phyloP scores from a whole-genome alignment of 2,888 invertebrate species.

The Odontocerum albicorne region DNA sequence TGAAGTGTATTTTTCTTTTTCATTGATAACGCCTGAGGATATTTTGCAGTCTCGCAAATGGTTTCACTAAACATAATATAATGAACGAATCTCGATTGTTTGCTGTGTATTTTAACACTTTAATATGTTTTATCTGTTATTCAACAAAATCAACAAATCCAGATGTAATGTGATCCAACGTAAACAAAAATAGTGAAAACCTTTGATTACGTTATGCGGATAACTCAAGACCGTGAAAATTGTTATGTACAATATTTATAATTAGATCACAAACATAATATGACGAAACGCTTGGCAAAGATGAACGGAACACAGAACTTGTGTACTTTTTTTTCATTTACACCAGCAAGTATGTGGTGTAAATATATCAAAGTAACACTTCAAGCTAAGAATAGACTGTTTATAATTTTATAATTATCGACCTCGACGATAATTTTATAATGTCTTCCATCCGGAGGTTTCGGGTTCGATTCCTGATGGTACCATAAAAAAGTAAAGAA shows the following conservation, averaged over 20 bases:
- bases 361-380: too few species aligned
- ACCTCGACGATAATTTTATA: too few species aligned
- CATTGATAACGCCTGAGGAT: constrained; percentile 16
- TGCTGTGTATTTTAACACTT: not conserved
- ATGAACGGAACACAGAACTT: not conserved
- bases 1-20: not conserved
- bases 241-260: constrained; percentile 8
- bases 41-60: constrained; percentile 6
- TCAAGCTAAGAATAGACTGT: too few species aligned
- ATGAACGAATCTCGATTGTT: constrained; percentile 13
- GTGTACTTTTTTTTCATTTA: too few species aligned
- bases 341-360: too few species aligned
- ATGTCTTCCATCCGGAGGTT: too few species aligned
- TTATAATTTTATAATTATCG: too few species aligned
- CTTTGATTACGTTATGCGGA: too few species aligned
- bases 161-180: too few species aligned
- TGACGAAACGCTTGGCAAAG: constrained; percentile 13
- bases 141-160: not conserved
- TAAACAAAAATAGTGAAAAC: too few species aligned
- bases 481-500: too few species aligned
- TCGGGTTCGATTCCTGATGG: too few species aligned
- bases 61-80: constrained; percentile 6
- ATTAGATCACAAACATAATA: constrained; percentile 13
- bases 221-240: constrained; percentile 14
- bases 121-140: constrained; percentile 1